Base-by-base conservation (phyloP, 2,888 invertebrate species). In the Nephrotoma guestfalica region DNA sequence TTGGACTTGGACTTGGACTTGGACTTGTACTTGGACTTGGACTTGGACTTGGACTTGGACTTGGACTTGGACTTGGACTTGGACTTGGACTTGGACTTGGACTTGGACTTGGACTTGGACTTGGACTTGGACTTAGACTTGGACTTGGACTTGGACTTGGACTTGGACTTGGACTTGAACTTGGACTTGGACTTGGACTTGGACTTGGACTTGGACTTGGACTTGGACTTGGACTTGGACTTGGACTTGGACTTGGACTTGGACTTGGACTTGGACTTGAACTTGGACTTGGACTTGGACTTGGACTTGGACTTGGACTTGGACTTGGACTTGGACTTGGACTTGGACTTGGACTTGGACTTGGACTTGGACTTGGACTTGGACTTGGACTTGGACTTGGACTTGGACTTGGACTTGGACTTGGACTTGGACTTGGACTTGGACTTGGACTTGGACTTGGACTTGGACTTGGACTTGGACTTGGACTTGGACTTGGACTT, bases 141-240 rank as follows among this genome's bases (percentile, higher is more conserved):
- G 86, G 42, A 51, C 86, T 86, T 85, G 86, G n/a, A 51, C 86
- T 86, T 86, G 86, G 43, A 57, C 86, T 86, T 86, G 86, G 43
- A 57, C 86, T 86, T 86, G 86, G 43, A 57, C 85, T 86, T 86
- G 86, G 43, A 57, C 86, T 86, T 86, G 86, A 15, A 86, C 51
- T 86, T 86, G 86, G 18, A 86, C 86, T 85, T 86, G 86, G 18
- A 86, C 86, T 86, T 86, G 86, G 43, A 86, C 86, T 86, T 86
- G 86, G 43, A 86, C 86, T 86, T 86, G 57, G 18, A 86, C 85
- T 86, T 86, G 86, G 18, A 86, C 86, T 86, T 86, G 86, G 41
- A 86, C 86, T 86, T 86, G 86, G 18, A 9, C 87, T 87, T 87
- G 86, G 18, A 42, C 85, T 87, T 87, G 86, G 45, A 42, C 87